Conservation (phyloP, 2,888 invertebrate species). For the Vandiemenella viatica region DNA sequence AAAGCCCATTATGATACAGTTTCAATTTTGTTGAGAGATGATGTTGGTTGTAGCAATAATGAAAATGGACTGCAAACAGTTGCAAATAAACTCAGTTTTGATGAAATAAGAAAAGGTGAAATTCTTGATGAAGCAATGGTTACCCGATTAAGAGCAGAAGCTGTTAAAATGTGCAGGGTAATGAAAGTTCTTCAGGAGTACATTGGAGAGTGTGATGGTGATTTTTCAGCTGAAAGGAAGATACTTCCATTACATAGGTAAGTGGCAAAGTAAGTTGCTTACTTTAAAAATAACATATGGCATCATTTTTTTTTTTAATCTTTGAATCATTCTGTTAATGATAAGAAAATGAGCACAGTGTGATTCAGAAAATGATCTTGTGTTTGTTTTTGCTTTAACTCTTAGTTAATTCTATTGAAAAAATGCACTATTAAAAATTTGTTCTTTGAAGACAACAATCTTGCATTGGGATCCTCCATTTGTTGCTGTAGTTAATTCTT, state of each 20-base stretch:
- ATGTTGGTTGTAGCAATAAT: background rate
- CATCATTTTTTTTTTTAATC: too few species aligned
- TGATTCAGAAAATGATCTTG: too few species aligned
- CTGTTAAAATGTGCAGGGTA: conserved; percentile 79
- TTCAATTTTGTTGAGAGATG: conserved; percentile 37
- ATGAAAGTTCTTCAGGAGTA: conserved; percentile 90
- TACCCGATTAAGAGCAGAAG: conserved; percentile 44
- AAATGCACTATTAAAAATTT: too few species aligned
- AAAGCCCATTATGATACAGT: conserved; percentile 77
- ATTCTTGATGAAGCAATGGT: background rate
- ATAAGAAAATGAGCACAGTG: too few species aligned
- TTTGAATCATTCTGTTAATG: too few species aligned
- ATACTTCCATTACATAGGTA: conserved; percentile 71
- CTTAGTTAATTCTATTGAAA: too few species aligned
- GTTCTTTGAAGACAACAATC: too few species aligned
- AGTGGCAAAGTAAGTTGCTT: too few species aligned
- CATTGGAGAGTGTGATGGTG: conserved; percentile 84
- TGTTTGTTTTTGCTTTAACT: too few species aligned
- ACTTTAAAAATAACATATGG: too few species aligned
- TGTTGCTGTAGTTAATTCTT: too few species aligned
- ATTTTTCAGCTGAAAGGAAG: conserved; percentile 73
- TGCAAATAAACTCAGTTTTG: conserved; percentile 25
- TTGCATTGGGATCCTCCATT: too few species aligned
- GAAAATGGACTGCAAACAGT: conserved; percentile 16
- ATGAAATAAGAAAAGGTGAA: conserved; percentile 25